Percentiles rank a stretch among this genome's conserved stretches.
These are phyloP conservation scores for Phlogophora meticulosa DNA, from an alignment of 2,888 invertebrate species.

Conservation along the genomic window DNA sequence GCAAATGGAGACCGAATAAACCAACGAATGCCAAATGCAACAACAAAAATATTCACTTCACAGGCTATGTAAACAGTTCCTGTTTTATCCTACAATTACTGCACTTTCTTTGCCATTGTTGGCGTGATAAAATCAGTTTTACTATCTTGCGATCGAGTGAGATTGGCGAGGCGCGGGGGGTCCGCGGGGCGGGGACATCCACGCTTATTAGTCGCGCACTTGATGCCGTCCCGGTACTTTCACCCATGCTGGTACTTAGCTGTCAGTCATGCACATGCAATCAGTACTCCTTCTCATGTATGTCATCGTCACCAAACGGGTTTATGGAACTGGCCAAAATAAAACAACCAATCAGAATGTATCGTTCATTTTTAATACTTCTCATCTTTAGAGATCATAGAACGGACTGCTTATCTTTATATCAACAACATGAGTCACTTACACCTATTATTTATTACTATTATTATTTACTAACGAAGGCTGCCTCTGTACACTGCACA, in stretches of 20 bases:
- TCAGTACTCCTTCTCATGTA: constrained; percentile 71
- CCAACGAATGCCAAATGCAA: constrained; percentile 2
- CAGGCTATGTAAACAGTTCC: constrained; percentile 75
- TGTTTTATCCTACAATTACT: constrained; percentile 88
- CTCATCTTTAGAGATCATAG: constrained; percentile 66
- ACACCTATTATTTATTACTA: constrained; percentile 44
- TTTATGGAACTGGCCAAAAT: constrained; percentile 55
- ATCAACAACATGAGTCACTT: constrained; percentile 51
- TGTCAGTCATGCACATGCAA: constrained; percentile 83
- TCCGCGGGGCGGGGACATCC: constrained; percentile 66
- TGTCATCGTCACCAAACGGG: constrained; percentile 57
- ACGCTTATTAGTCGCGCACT: constrained; percentile 82
- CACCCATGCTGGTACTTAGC: constrained; percentile 82
- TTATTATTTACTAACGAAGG: constrained; percentile 27
- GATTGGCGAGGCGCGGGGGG: constrained; percentile 78
- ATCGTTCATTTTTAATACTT: constrained; percentile 68
- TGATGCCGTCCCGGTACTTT: constrained; percentile 86
- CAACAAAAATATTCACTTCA: constrained; percentile 21
- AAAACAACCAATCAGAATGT: constrained; percentile 61
- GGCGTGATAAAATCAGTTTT: constrained; percentile 86
- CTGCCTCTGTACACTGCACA: constrained; percentile 24
- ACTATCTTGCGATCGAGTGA: constrained; percentile 88
- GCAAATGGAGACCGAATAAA: neutral
- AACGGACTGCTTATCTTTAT: constrained; percentile 53
- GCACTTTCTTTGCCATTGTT: constrained; percentile 90